Conservation (phyloP, 1,140 invertebrate genomes). For the Orchesella cincta region DNA sequence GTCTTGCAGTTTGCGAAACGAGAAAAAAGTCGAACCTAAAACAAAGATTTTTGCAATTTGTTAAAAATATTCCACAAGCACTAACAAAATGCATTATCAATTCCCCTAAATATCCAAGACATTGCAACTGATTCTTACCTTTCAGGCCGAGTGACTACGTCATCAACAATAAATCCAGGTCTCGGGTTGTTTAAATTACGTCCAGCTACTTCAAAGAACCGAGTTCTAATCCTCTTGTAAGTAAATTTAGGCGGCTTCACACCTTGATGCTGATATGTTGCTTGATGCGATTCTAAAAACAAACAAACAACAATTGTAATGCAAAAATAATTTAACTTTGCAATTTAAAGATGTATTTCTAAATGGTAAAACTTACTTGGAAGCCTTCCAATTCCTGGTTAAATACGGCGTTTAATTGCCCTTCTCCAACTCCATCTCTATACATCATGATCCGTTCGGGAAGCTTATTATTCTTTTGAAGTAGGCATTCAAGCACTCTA, state of each 20-base stretch:
- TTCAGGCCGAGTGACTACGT: slow-evolving; percentile 67
- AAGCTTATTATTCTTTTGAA: slow-evolving; percentile 62
- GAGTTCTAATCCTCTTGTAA: slow-evolving; percentile 85
- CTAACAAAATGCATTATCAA: neutral
- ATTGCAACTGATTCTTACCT: too few relatives aligned
- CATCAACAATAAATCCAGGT: slow-evolving; percentile 82
- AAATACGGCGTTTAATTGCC: slow-evolving; percentile 70
- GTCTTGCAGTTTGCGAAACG: slow-evolving; percentile 61
- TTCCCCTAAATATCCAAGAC: too few relatives aligned
- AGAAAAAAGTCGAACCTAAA: slow-evolving; percentile 63
- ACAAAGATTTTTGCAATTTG: neutral
- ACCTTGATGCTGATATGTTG: too few relatives aligned
- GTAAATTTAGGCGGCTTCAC: slow-evolving; percentile 69
- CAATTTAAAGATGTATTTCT: too few relatives aligned
- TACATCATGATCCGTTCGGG: slow-evolving; percentile 83
- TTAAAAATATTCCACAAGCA: neutral
- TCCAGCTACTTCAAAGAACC: slow-evolving; percentile 62
- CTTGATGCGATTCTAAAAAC: too few relatives aligned
- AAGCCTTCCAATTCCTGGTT: slow-evolving; percentile 62
- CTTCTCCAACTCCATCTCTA: slow-evolving; percentile 91
- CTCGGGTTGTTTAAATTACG: slow-evolving; percentile 67
- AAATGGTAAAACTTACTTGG: too few relatives aligned
- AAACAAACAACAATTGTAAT: too few relatives aligned
- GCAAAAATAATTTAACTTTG: too few relatives aligned
- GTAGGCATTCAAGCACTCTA: slow-evolving; percentile 64